Evolutionary conservation across 2,888 invertebrate species (phyloP), one percentile per base, ranked within the genome.

Genomic region (Ernsta delagoae): DNA sequence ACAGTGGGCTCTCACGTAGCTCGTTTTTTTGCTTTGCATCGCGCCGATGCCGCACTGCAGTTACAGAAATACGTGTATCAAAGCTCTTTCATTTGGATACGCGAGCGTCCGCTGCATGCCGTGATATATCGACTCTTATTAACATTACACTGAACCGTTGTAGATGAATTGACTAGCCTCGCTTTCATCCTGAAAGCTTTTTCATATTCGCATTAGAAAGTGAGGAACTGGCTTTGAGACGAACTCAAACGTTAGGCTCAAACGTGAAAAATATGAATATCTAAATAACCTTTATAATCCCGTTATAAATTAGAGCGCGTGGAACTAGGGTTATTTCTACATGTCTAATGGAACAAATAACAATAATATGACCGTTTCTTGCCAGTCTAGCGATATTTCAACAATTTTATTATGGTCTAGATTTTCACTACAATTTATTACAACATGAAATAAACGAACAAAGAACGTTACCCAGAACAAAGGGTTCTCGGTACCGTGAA

Each of bases 41-140:
- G 72, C 71, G 69, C 70, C 71, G 74, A 71, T 74, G 72, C 88
- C 89, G 89, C 71, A 71, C 63, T 70, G 73, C 70, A 72, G 73
- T 72, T 73, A 73, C 72, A 70, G 70, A 73, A 72, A 73, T 72
- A 72, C 65, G 87, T 89, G 86, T 88, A 88, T 88, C 88, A 89
- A 89, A 83, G 77, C 85, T 86, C 88, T 88, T 88, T 89, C 88
- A 88, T 89, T 86, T 87, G 84, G 84, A 83, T 86, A 83, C 80
- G 80, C 75, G 77, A 77, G 75, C 82, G 78, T 79, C 81, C 76
- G 83, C 80, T 79, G 78, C 80, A 80, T 75, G 76, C 76, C 79
- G 78, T 81, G 79, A 83, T 82, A 84, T 87, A 88, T 87, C 80
- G 85, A 82, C 79, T 85, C 85, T 86, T 85, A 87, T 87, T 83